phyloP scores from a whole-genome alignment of 2,113 vertebrate species.

The Scomber scombrus region DNA sequence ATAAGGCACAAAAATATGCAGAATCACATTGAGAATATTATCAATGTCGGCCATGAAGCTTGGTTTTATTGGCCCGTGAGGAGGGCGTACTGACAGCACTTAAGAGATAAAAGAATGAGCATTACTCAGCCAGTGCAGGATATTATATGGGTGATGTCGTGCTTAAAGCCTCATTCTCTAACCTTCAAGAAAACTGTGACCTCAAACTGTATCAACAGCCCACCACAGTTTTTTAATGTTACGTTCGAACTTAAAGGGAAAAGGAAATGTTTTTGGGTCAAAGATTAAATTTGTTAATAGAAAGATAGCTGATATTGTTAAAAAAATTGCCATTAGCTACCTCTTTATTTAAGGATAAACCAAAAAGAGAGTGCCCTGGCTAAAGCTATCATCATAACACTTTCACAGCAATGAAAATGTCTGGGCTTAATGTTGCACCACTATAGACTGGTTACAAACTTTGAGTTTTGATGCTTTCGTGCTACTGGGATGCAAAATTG shows the following conservation, averaged over 20 bases:
- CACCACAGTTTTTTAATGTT: not conserved
- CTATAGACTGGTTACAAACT: too few species aligned
- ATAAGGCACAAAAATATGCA: constrained; percentile 29
- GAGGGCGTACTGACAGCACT: not conserved
- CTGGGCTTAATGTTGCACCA: too few species aligned
- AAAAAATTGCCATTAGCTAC: too few species aligned
- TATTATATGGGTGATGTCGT: not conserved
- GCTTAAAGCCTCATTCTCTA: not conserved
- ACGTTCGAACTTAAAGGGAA: not conserved
- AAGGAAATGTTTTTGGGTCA: not conserved
- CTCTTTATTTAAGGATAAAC: too few species aligned
- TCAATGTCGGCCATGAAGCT: not conserved
- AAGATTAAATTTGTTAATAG: too few species aligned
- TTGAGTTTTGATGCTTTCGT: not conserved
- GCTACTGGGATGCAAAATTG: not conserved
- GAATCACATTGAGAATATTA: constrained; percentile 24
- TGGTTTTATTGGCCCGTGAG: constrained; percentile 10
- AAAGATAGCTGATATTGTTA: too few species aligned
- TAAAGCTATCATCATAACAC: not conserved
- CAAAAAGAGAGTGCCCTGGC: too few species aligned
- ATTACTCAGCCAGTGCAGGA: constrained; percentile 8
- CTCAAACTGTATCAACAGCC: not conserved
- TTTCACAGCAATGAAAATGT: not conserved
- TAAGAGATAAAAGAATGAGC: not conserved
- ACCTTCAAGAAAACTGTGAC: not conserved